Percentiles rank a stretch among this genome's conserved stretches.
Evolutionary conservation across 2,888 invertebrate species (phyloP).

Genomic region (Catocala sponsa): DNA sequence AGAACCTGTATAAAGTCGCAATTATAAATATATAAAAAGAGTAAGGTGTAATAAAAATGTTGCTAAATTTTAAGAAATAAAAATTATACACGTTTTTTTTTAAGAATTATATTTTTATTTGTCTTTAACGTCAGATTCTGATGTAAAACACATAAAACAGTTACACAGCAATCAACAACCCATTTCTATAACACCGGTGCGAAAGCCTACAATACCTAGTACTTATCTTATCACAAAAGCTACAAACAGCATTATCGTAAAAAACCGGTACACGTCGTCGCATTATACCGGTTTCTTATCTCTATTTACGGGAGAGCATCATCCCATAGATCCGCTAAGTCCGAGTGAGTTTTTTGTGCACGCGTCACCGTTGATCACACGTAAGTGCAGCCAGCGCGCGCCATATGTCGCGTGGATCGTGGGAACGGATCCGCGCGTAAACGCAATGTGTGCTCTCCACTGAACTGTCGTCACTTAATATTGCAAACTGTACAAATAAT

Average conservation of each 20-base stretch:
- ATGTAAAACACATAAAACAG: not conserved
- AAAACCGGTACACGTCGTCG: conserved; percentile 46
- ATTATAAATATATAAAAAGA: not conserved
- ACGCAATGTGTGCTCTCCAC: conserved; percentile 80
- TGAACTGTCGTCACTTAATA: conserved; percentile 72
- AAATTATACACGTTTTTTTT: too few species aligned
- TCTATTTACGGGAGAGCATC: conserved; percentile 65
- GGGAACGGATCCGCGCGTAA: conserved; percentile 80
- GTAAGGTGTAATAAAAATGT: not conserved
- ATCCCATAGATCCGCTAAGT: conserved; percentile 83
- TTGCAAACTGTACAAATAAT: conserved; percentile 34
- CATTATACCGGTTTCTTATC: conserved; percentile 68
- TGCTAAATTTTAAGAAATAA: too few species aligned
- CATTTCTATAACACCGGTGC: conserved; percentile 23
- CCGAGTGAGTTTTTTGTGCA: conserved; percentile 81
- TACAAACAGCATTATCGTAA: conserved; percentile 45
- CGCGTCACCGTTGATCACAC: conserved; percentile 83
- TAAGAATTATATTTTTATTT: not conserved
- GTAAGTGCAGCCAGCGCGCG: conserved; percentile 80
- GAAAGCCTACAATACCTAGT: conserved; percentile 21
- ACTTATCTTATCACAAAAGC: conserved; percentile 42
- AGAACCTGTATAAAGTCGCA: conserved; percentile 3
- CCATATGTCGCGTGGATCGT: conserved; percentile 86
- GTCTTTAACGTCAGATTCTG: too few species aligned
- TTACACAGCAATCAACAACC: conserved; percentile 8